Evolutionary conservation across 2,888 invertebrate species (phyloP).

Genomic region (Lepidonotus clava): DNA sequence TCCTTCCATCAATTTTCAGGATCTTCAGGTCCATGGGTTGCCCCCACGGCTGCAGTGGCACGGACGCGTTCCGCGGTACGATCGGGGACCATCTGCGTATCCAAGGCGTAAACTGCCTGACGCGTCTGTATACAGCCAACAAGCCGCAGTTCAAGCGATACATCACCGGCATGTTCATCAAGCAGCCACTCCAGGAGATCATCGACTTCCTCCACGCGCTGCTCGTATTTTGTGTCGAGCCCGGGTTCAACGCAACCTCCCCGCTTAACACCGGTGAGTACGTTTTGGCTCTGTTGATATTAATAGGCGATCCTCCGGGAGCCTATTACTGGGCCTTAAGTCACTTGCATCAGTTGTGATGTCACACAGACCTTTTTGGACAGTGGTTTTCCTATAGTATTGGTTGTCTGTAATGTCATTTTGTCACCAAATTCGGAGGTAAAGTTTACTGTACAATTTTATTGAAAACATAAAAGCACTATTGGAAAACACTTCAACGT

Average conservation of each 20-base stretch:
- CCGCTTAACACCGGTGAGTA: slow-evolving; percentile 56
- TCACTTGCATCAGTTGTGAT: too few species aligned
- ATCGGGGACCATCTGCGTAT: slow-evolving; percentile 84
- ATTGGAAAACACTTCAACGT: too few species aligned
- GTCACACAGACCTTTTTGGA: too few species aligned
- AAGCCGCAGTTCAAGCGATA: slow-evolving; percentile 85
- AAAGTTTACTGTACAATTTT: too few species aligned
- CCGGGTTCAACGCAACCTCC: slow-evolving; percentile 76
- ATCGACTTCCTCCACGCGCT: slow-evolving; percentile 97
- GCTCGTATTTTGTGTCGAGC: slow-evolving; percentile 97
- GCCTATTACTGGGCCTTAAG: too few species aligned
- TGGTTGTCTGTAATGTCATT: too few species aligned
- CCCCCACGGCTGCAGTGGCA: slow-evolving; percentile 96
- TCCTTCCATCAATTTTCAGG: slow-evolving; percentile 81
- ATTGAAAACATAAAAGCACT: too few species aligned
- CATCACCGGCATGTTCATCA: slow-evolving; percentile 87
- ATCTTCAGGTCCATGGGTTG: slow-evolving; percentile 95
- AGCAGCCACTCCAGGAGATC: slow-evolving; percentile 88
- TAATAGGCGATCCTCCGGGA: too few species aligned
- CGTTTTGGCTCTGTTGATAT: too few species aligned
- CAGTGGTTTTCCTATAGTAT: too few species aligned
- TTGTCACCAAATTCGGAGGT: too few species aligned
- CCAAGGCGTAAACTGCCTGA: slow-evolving; percentile 90
- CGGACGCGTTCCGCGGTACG: slow-evolving; percentile 83
- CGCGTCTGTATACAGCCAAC: slow-evolving; percentile 87